Evolutionary conservation across 37 sponge, comb jelly and placozoan species (phyloP), one percentile per base, ranked within the genome.

Genomic region (Eunapius fragilis): DNA sequence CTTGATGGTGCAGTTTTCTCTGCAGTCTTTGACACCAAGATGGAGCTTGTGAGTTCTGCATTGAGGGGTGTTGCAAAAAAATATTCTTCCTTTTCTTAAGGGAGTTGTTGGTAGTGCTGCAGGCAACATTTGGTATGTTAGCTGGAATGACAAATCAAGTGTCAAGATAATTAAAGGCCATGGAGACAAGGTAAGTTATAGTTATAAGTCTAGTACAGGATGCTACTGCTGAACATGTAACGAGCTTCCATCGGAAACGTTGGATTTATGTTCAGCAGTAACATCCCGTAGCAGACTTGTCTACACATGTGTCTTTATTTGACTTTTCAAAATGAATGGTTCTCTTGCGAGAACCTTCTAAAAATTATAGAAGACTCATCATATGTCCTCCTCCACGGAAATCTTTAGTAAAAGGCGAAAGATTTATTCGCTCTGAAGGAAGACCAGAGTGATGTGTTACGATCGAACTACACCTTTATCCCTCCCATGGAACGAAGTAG

Each of bases 91-190:
- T 0, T 72, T 1, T 26, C 30, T 69, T n/a, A 69, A 94, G 96
- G 98, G 98, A 45, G 87, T 97, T 25, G 95, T 90, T 2, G 92
- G 95, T n/a, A 91, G 89, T 67, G 67, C 82, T 3, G 28, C 49
- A 19, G 96, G 96, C 31, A 81, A 84, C 28, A 83, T 95, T 31
- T 89, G 90, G 87, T 93, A 90, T 83, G 78, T 98, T 37, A 96
- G 91, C 79, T 98, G 96, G 98, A 27, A 30, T 2, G 93, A 95
- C n/a, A 71, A 31, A 27, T 82, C 86, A 34, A 82, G 67, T 35
- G 84, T 94, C 2, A 90, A 84, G 26, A 80, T 98, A 4, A 80
- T 96, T 26, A 80, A 84, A 76, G 95, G 96, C 2, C 98, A 96
- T 70, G 31, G 83, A 19, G 76, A 68, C 7, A 35, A 85, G 37